These are phyloP conservation scores for Oconnorella tubifera DNA, from an alignment of 2,888 invertebrate species.

Conservation along the genomic window DNA sequence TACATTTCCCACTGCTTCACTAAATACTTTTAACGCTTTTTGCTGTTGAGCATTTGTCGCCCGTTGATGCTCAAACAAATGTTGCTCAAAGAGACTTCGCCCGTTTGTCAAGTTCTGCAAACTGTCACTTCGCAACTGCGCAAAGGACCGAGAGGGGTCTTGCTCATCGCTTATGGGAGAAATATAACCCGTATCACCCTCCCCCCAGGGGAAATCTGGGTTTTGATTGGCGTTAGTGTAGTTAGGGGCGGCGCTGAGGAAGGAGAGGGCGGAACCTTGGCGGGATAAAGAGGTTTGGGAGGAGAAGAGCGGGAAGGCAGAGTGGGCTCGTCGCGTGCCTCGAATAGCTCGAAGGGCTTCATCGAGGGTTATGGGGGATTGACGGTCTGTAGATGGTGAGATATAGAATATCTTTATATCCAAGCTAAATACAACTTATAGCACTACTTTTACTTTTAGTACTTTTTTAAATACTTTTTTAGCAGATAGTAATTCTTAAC, in stretches of 20 bases:
- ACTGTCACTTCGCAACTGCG: conserved; percentile 5
- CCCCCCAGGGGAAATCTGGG: neutral
- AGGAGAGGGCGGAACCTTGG: neutral
- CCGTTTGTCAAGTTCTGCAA: neutral
- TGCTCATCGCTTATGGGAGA: neutral
- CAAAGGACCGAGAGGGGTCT: neutral
- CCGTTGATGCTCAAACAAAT: conserved; percentile 7
- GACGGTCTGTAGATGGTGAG: too few relatives aligned
- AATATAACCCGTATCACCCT: neutral
- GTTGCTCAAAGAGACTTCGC: conserved; percentile 13
- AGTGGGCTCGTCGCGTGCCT: neutral
- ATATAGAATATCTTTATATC: too few relatives aligned
- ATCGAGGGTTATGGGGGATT: conserved; percentile 4
- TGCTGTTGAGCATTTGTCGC: neutral
- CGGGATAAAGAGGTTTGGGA: neutral
- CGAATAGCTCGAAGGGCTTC: conserved; percentile 5
- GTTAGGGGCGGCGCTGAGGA: neutral
- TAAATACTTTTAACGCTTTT: conserved; percentile 1
- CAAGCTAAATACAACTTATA: too few relatives aligned
- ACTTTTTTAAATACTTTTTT: too few relatives aligned
- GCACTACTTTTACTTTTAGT: too few relatives aligned
- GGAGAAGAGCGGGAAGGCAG: neutral
- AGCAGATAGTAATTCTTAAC: too few relatives aligned
- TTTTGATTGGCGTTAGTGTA: too few relatives aligned
- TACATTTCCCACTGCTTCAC: conserved; percentile 1